These are phyloP conservation scores for Lasiurus borealis DNA, from an alignment of 2,113 vertebrate species.

Conservation along the genomic window DNA sequence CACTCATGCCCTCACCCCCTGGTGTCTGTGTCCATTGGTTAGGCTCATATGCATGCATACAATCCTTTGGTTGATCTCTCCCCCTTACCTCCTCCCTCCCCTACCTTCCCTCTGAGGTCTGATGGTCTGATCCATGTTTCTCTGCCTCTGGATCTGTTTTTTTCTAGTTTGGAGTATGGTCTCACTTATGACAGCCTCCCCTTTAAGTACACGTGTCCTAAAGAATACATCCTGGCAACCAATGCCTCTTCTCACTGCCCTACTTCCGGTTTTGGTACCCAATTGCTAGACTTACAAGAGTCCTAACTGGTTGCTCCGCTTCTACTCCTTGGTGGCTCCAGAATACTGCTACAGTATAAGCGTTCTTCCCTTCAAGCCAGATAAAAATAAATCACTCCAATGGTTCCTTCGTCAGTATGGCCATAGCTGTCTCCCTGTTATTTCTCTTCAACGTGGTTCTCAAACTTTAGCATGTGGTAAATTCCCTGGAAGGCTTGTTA, in stretches of 20 bases:
- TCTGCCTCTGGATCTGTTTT: too few relatives aligned
- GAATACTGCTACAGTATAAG: background rate
- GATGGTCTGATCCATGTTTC: too few relatives aligned
- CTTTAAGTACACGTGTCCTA: background rate
- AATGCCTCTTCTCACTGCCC: background rate
- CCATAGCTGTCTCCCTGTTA: background rate
- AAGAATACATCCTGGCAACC: slow-evolving; percentile 36
- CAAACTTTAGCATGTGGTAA: slow-evolving; percentile 17
- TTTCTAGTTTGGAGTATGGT: background rate
- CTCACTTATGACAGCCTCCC: background rate
- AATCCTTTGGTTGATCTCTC: too few relatives aligned
- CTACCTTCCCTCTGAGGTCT: too few relatives aligned
- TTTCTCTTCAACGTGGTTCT: slow-evolving; percentile 37
- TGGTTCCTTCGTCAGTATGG: background rate
- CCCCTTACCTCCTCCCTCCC: too few relatives aligned
- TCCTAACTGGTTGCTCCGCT: background rate
- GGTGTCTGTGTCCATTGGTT: too few relatives aligned
- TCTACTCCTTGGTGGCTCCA: background rate
- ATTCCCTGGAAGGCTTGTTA: background rate
- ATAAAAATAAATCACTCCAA: background rate
- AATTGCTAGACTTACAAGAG: slow-evolving; percentile 28
- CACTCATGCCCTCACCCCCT: too few relatives aligned
- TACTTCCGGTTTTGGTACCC: background rate
- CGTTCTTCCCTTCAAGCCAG: slow-evolving; percentile 11
- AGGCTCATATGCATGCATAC: too few relatives aligned